Evolutionary conservation across 2,888 invertebrate genomes (phyloP).

Genomic region (Girardia tigrina): DNA sequence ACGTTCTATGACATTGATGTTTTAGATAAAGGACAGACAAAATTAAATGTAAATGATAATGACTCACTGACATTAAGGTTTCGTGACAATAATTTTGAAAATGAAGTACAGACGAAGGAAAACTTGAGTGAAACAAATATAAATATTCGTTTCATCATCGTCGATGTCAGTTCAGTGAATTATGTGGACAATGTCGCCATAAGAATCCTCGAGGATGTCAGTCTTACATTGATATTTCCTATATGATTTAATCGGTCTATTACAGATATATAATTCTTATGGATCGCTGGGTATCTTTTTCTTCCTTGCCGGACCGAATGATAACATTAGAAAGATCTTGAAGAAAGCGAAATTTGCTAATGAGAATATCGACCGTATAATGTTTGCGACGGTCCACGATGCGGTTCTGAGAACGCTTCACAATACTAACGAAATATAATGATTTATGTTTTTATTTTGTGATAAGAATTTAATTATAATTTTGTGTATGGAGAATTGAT

Average conservation of each 20-base stretch:
- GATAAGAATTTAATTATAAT: no score
- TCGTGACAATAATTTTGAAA: neutral
- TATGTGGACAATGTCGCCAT: constrained; percentile 6
- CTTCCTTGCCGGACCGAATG: neutral
- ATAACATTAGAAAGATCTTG: neutral
- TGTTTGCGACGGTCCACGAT: neutral
- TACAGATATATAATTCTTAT: neutral
- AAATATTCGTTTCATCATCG: neutral
- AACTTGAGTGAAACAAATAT: neutral
- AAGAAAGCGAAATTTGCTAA: neutral
- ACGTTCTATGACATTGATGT: no score
- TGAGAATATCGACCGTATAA: neutral
- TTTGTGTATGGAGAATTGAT: no score
- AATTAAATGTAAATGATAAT: neutral
- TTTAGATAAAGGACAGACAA: neutral
- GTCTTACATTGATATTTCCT: neutral
- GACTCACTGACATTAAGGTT: neutral
- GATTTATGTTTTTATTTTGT: no score
- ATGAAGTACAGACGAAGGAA: neutral
- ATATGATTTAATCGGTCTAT: neutral
- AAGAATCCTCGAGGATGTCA: neutral
- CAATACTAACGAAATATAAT: no score
- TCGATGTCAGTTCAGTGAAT: neutral
- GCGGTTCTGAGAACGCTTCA: neutral
- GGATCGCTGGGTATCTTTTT: neutral